Base-by-base conservation (phyloP, 2,888 invertebrate species). In the Hemicrepidius hirtus region DNA sequence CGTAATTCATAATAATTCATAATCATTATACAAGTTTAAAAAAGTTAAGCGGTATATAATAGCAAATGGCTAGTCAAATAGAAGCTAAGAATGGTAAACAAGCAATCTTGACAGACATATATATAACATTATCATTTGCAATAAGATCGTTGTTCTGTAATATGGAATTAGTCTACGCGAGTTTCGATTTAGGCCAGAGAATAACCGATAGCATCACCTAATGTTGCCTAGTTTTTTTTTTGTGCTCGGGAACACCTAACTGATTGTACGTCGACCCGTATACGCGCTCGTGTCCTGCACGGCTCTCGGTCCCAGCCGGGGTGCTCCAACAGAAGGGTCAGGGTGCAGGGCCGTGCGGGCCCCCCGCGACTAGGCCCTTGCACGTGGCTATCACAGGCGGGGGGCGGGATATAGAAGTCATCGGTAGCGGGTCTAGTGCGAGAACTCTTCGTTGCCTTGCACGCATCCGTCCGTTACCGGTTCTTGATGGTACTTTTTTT, bases 81-180 rank as follows among this genome's bases (percentile, higher is more conserved):
- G 85, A 85, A 85, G 85, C 85, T 85, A 85, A 86, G 82, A 84
- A 83, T 82, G 81, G 83, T 84, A 86, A 85, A 85, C 84, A 85
- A 85, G 85, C 85, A 84, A 81, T 84, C 84, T 82, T 84, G 84
- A 85, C 84, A 85, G 84, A 85, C 83, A 85, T 85, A 80, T 85
- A 80, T 78, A 75, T 75, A 73, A 76, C 75, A 75, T 75, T 81
- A 83, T 85, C 83, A 85, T 84, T 83, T 85, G 78, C 82, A 84
- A 85, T 85, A 85, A 73, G 85, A 86, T 86, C 86, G 86, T 86
- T 86, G 86, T 86, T 86, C 86, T 86, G 86, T 86, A n/a, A 86
- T 81, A 83, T 86, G 84, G 85, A 85, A 85, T 86, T 86, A 86
- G 85, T 86, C 86, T 86, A 86, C 84, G 85, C 82, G 83, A 85